phyloP scores from a whole-genome alignment of 2,888 invertebrate species.

The Diplazon laetatorius region DNA sequence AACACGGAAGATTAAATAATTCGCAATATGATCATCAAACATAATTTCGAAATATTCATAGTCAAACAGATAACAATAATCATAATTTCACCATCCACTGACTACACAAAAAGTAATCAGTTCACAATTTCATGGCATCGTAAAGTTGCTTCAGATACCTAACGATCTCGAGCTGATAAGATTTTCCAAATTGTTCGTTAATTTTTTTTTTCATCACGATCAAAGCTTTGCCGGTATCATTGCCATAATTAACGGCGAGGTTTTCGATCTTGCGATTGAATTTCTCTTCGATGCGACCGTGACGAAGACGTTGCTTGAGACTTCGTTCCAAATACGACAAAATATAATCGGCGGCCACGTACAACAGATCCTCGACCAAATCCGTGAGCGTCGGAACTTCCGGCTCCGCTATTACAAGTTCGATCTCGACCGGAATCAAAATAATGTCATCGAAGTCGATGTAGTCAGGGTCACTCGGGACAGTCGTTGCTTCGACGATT shows the following conservation, averaged over 20 bases:
- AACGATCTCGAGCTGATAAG: constrained; percentile 45
- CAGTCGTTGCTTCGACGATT: neutral
- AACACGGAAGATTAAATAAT: too few species aligned
- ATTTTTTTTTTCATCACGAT: constrained; percentile 38
- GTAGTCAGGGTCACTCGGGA: too few species aligned
- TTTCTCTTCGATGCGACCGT: constrained; percentile 37
- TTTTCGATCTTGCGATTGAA: constrained; percentile 45
- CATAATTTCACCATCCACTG: neutral
- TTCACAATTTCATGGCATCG: constrained; percentile 2
- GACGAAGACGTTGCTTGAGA: constrained; percentile 42
- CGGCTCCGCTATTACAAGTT: neutral
- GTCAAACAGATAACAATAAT: neutral
- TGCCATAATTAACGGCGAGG: constrained; percentile 10
- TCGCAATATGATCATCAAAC: too few species aligned
- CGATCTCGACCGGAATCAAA: neutral
- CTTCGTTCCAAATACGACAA: constrained; percentile 40
- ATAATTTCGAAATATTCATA: too few species aligned
- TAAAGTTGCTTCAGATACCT: constrained; percentile 46
- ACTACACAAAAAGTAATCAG: neutral
- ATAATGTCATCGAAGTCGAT: too few species aligned
- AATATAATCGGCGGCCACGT: constrained; percentile 50
- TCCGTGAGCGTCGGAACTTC: constrained; percentile 10
- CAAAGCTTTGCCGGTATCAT: constrained; percentile 15
- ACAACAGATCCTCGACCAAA: constrained; percentile 9
- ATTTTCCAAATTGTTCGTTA: constrained; percentile 52